Evolutionary conservation across 2,888 invertebrate species (phyloP).

Genomic region (Xestoiulus laeticollis): DNA sequence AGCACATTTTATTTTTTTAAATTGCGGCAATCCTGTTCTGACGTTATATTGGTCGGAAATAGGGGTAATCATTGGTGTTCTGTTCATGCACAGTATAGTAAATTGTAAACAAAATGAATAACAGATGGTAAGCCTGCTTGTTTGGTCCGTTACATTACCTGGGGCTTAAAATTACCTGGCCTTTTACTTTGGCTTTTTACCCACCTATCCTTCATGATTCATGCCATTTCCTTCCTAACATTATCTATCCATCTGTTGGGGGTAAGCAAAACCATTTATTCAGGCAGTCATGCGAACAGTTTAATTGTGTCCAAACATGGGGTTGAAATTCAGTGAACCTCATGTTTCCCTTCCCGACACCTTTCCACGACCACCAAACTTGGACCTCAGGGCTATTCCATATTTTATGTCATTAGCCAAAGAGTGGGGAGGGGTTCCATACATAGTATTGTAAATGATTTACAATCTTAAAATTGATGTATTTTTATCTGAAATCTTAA

Average conservation of each 20-base stretch:
- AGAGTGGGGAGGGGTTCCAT: no score
- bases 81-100: neutral
- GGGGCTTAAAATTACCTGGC: neutral
- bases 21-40: neutral
- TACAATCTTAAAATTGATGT: no score
- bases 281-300: neutral
- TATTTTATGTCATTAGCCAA: no score
- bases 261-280: neutral
- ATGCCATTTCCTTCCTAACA: neutral
- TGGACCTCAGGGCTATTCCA: neutral
- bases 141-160: neutral
- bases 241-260: neutral
- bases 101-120: neutral
- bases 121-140: neutral
- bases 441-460: no score
- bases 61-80: neutral
- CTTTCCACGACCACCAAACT: neutral
- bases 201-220: constrained; percentile 1
- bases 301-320: neutral
- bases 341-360: neutral
- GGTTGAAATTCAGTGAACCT: neutral
- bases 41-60: neutral
- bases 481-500: no score
- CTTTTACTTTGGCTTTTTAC: neutral
- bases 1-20: neutral